Percentiles rank a stretch among this genome's conserved stretches.
Evolutionary conservation across 2,888 invertebrate genomes (phyloP).

Genomic region (Drosophila mercatorum): DNA sequence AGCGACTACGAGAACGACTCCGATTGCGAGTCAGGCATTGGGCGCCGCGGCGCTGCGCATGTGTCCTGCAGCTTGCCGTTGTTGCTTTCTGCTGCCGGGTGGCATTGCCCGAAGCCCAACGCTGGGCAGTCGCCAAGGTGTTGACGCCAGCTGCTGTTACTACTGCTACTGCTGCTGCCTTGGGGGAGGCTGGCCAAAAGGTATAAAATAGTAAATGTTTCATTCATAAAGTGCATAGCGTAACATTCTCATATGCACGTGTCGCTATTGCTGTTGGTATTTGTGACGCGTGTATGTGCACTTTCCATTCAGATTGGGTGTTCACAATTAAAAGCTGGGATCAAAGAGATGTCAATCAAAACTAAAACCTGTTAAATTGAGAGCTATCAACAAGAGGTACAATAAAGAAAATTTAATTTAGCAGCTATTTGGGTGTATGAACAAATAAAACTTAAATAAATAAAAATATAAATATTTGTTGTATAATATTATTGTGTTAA

Average conservation of each 20-base stretch:
- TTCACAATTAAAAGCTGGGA: background rate
- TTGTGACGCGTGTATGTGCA: background rate
- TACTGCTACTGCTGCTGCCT: constrained; percentile 6
- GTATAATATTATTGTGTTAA: too few relatives aligned
- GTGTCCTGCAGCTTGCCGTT: constrained; percentile 63
- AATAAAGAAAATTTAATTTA: background rate
- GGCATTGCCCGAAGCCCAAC: constrained; percentile 17
- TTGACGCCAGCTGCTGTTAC: constrained; percentile 26
- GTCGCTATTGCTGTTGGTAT: constrained; percentile 25
- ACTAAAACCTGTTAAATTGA: background rate
- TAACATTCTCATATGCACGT: constrained; percentile 61
- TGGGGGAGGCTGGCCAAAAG: constrained; percentile 23
- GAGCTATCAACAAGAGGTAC: background rate
- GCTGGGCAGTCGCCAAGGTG: constrained; percentile 50
- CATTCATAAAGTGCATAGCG: constrained; percentile 67
- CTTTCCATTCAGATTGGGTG: background rate
- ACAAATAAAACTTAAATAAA: background rate
- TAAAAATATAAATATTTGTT: background rate
- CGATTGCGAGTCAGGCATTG: constrained; percentile 22
- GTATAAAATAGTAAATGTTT: constrained; percentile 61
- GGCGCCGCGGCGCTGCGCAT: constrained; percentile 73
- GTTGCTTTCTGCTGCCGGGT: constrained; percentile 3
- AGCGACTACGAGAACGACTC: constrained; percentile 10
- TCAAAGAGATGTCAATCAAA: constrained; percentile 1
- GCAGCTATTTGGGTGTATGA: background rate